These are phyloP conservation scores for Parnassius apollo DNA, from an alignment of 2,888 invertebrate species.

Conservation along the genomic window DNA sequence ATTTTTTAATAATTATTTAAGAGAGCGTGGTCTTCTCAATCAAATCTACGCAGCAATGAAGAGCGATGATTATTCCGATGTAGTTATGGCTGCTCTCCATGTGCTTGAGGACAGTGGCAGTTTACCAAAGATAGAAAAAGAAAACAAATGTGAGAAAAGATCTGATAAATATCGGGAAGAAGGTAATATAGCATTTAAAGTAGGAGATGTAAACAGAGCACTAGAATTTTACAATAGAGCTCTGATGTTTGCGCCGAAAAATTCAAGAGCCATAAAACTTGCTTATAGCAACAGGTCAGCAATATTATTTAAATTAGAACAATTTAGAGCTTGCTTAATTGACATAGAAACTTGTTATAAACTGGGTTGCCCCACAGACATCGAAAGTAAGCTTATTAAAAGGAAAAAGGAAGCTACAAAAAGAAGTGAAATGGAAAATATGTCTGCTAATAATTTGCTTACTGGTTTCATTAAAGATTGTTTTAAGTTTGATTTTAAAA, in stretches of 20 bases:
- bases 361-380: slow-evolving; percentile 37
- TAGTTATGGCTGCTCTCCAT: slow-evolving; percentile 32
- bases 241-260: slow-evolving; percentile 37
- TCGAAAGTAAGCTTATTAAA: slow-evolving; percentile 32
- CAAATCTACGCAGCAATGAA: slow-evolving; percentile 36
- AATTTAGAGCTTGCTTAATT: slow-evolving; percentile 32
- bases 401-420: slow-evolving; percentile 28
- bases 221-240: slow-evolving; percentile 39
- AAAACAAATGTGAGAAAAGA: slow-evolving; percentile 29
- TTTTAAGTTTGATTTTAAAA: slow-evolving; percentile 25
- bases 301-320: slow-evolving; percentile 29
- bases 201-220: slow-evolving; percentile 28
- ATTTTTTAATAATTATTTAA: background rate
- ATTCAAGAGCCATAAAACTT: slow-evolving; percentile 35
- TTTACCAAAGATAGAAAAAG: slow-evolving; percentile 17
- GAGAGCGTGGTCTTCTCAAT: slow-evolving; percentile 9
- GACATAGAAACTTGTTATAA: slow-evolving; percentile 40
- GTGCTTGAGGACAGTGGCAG: slow-evolving; percentile 32
- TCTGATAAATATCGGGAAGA: slow-evolving; percentile 33
- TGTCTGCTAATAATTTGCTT: background rate
- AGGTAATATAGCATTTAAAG: slow-evolving; percentile 34
- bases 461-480: slow-evolving; percentile 13
- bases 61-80: slow-evolving; percentile 33
- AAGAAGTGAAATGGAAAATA: slow-evolving; percentile 1
- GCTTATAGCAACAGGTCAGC: slow-evolving; percentile 43